These are phyloP conservation scores for Arbacia lixula DNA, from an alignment of 53 echinoderm and acorn worm species.

Conservation along the genomic window DNA sequence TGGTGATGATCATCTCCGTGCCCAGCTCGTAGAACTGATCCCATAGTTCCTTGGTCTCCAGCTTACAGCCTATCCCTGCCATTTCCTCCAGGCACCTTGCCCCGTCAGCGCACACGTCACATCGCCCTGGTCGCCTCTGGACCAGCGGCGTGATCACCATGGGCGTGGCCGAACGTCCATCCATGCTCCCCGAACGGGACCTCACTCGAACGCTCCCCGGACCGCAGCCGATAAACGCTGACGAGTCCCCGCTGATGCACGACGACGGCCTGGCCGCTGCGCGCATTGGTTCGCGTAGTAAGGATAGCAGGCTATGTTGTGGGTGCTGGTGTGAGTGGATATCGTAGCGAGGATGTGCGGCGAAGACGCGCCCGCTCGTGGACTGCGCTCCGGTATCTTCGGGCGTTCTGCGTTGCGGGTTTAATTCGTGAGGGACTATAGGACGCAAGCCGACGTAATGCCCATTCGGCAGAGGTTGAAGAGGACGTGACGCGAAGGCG, in stretches of 20 bases:
- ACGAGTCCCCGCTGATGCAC: not conserved
- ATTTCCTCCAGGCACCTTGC: conserved; percentile 68
- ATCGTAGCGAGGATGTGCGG: not conserved
- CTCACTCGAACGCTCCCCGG: not conserved
- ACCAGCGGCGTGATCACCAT: not conserved
- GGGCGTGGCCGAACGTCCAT: not conserved
- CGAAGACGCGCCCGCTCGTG: too few relatives aligned
- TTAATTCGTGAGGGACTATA: too few relatives aligned
- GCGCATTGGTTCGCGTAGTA: conserved; percentile 39
- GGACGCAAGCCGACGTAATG: not conserved
- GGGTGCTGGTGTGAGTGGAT: not conserved
- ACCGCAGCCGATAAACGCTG: not conserved
- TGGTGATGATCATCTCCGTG: conserved; percentile 99
- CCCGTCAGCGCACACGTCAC: conserved; percentile 28
- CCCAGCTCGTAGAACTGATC: conserved; percentile 96
- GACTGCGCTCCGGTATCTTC: not conserved
- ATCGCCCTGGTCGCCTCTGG: not conserved
- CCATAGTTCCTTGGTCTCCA: conserved; percentile 96
- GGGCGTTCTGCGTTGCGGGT: too few relatives aligned
- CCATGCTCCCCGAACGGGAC: not conserved
- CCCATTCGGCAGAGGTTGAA: not conserved
- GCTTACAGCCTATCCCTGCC: conserved; percentile 72
- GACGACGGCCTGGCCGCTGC: not conserved
- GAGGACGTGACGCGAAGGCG: not conserved
- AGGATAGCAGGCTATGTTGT: conserved; percentile 22